Base-by-base conservation (phyloP, 1,140 invertebrate genomes). In the Anastrepha obliqua region DNA sequence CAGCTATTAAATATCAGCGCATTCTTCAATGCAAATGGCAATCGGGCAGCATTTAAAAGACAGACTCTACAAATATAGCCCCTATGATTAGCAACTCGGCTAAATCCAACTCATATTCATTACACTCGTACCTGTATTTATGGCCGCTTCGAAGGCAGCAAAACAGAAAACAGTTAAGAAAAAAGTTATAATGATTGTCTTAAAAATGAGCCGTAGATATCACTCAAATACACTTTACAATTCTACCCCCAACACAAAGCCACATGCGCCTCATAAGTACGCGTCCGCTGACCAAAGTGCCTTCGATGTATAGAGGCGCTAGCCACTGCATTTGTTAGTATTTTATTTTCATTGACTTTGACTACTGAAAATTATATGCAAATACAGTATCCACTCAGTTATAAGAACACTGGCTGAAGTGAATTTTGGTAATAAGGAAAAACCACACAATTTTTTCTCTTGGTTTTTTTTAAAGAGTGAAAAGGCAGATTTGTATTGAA, bases 261-360 rank as follows among this genome's bases (percentile, higher is more conserved):
- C n/a, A 74, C 67, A 74, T 74, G 67, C 42, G 13, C 44, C 13
- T 70, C 65, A 70, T 70, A 15, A 42, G 65, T 15, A 42, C 15
- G 15, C 60, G 42, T 67, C 65, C 29, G 67, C 67, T 74, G 67
- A 74, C 67, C 67, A 67, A 55, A 55, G 51, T 55, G 51, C 51
- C 51, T 55, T 55, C 6, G 51, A 0, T 55, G 11, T 8, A 11
- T 0, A 11, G 67, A 74, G 42, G 67, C 64, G 64, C 64, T 39
- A 67, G 51, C 51, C 11, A 17, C 51, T 55, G 15, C 39, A 15
- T 74, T 44, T 47, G 39, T 74, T 47, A 2, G 47, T 47, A 74
- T 47, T 29, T 29, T 65, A 65, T 65, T 7, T 65, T n/a, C 9
- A 65, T 65, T 6, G 42, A 86, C 85, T 60, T 86, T 86, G 15